Conservation (phyloP, 2,113 vertebrate genomes). For the Ursus arctos region DNA sequence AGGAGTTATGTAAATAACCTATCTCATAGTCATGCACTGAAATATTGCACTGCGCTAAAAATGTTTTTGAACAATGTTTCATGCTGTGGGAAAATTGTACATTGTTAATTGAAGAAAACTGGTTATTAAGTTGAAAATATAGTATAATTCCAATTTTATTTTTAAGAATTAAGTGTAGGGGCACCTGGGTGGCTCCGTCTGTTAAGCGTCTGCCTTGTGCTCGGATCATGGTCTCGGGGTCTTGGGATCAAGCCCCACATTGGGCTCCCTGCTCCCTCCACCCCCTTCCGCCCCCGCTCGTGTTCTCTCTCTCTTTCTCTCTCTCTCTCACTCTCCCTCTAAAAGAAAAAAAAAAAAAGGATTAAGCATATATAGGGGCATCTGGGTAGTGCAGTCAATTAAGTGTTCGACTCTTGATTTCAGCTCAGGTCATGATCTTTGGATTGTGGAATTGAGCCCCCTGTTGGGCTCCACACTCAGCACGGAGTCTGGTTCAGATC, state of each 20-base stretch:
- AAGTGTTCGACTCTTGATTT: neutral
- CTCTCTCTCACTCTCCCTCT: too few relatives aligned
- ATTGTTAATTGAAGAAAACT: constrained; percentile 5
- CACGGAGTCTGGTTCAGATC: neutral
- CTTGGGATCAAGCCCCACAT: neutral
- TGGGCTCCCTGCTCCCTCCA: neutral
- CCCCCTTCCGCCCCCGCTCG: too few relatives aligned
- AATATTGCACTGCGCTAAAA: neutral
- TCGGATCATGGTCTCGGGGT: neutral
- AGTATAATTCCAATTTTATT: constrained; percentile 27
- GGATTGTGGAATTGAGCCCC: neutral
- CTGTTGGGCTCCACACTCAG: neutral
- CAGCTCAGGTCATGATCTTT: neutral
- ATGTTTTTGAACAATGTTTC: constrained; percentile 26
- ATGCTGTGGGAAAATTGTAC: neutral
- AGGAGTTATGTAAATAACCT: constrained; percentile 3
- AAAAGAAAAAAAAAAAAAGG: neutral
- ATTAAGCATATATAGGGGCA: neutral
- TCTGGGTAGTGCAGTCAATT: neutral
- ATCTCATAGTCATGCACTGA: neutral
- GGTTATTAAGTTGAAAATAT: constrained; percentile 13
- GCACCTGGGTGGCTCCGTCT: neutral
- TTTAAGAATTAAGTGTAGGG: neutral
- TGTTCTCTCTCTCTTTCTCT: too few relatives aligned
- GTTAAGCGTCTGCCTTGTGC: neutral